Base-by-base conservation (phyloP, 1,140 invertebrate species). In the Pygmarrhopalites habei region DNA sequence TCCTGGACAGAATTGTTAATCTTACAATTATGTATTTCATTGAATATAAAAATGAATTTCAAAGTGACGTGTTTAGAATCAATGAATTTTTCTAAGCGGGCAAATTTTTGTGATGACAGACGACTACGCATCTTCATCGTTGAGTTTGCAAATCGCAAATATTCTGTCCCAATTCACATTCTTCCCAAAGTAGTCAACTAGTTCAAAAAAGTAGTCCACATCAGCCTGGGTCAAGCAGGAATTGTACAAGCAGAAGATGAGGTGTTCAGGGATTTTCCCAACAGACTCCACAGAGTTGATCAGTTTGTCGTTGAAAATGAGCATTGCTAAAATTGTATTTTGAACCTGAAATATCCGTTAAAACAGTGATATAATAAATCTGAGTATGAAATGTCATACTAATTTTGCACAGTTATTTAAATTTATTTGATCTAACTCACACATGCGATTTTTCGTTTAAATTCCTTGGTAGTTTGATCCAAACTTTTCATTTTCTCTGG, bases 241-340 rank as follows among this genome's bases (percentile, higher is more conserved):
- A 72, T 90, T 95, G 76, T 92, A 89, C 67, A 97, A 81, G 7
- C 95, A 91, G 55, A 96, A 82, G 41, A 94, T 81, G 80, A 96
- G 97, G 77, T 97, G 96, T 75, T 96, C 90, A 0, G 89, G 87
- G 64, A 84, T 77, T 56, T 82, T 78, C 46, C 83, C 80, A 64
- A 91, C 77, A 1, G 92, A 88, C 72, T 96, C 92, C 74, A 46
- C 44, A 5, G 44, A 46, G 19, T n/a, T 46, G 15, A 46, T 19
- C 21, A 5, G n/a, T 19, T 10, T 10, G 44, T 46, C 19, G 4
- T 46, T 17, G 5, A n/a, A 46, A 46, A 46, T 5, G 15, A 46
- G 4, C n/a, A 46, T 5, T 14, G 44, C 44, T 14, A 46, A 19
- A 46, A 46, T 46, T 90, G 85, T 44, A 92, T 75, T 66, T 81